Percentiles rank a stretch among this genome's conserved stretches.
Evolutionary conservation across 1,140 invertebrate genomes (phyloP).

Genomic region (Drosophila hydei): DNA sequence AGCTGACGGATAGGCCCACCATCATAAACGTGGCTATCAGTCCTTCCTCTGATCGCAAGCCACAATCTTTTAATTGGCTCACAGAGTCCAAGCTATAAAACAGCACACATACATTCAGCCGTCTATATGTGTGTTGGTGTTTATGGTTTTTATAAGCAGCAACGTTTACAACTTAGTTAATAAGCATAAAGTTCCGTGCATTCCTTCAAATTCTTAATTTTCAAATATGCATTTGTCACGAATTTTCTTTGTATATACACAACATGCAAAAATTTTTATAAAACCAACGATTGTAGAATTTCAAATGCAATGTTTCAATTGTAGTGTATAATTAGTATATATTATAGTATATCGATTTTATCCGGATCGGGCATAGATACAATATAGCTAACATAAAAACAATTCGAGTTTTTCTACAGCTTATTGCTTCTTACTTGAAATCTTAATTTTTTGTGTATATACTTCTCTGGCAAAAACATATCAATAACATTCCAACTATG

Average conservation of each 20-base stretch:
- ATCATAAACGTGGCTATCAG: conserved; percentile 96
- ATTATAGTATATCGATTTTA: background rate
- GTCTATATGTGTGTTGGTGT: conserved; percentile 9
- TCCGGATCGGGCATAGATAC: too few relatives aligned
- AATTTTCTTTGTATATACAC: conserved; percentile 80
- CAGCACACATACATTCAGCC: background rate
- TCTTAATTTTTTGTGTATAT: too few relatives aligned
- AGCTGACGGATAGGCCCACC: conserved; percentile 89
- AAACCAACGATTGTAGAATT: conserved; percentile 42
- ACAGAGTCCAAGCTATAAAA: conserved; percentile 94
- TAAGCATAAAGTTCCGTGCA: conserved; percentile 72
- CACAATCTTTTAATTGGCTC: conserved; percentile 95
- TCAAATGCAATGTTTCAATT: conserved; percentile 15
- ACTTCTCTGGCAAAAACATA: too few relatives aligned
- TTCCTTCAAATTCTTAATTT: conserved; percentile 64
- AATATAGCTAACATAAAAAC: too few relatives aligned
- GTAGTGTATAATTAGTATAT: background rate
- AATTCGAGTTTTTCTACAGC: too few relatives aligned
- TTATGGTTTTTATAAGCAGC: conserved; percentile 43
- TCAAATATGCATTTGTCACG: conserved; percentile 64
- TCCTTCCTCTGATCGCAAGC: conserved; percentile 94
- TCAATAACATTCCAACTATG: too few relatives aligned
- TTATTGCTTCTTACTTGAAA: too few relatives aligned
- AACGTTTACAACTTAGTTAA: conserved; percentile 51
- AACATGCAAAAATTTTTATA: conserved; percentile 47